Conservation (phyloP, 92 coral and sea anemone genomes). For the Scolanthus callimorphus region DNA sequence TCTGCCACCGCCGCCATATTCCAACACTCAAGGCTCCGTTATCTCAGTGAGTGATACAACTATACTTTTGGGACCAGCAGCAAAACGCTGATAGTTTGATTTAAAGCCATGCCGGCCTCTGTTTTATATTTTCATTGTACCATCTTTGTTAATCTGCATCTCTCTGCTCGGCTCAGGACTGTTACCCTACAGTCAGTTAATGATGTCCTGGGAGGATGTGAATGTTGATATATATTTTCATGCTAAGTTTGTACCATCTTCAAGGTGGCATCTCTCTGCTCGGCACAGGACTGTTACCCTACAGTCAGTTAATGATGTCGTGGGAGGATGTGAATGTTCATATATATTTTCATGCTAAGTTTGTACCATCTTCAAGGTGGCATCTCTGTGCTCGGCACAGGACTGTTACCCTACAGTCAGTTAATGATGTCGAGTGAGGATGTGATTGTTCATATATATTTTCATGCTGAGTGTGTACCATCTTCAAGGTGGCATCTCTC, state of each 20-base stretch:
- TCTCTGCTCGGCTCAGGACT: constrained; percentile 68
- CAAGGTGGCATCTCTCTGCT: constrained; percentile 80
- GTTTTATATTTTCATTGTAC: too few relatives aligned
- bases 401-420: constrained; percentile 52
- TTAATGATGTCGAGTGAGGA: constrained; percentile 60
- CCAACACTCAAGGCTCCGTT: constrained; percentile 88
- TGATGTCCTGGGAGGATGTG: constrained; percentile 59
- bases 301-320: constrained; percentile 39
- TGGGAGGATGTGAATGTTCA: constrained; percentile 69
- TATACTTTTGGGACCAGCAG: too few relatives aligned
- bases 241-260: too few relatives aligned
- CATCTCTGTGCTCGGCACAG: constrained; percentile 60
- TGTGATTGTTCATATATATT: constrained; percentile 51
- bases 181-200: constrained; percentile 47
- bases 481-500: constrained; percentile 83
- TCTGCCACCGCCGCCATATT: constrained; percentile 60
- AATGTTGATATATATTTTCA: too few relatives aligned
- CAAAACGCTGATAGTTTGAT: too few relatives aligned
- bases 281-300: constrained; percentile 62
- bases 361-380: too few relatives aligned
- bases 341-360: too few relatives aligned
- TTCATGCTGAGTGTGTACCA: too few relatives aligned
- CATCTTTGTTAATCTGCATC: constrained; percentile 79
- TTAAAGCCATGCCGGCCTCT: too few relatives aligned
- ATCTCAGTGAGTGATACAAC: constrained; percentile 69